Base-by-base conservation (phyloP, 2,888 invertebrate genomes). In the Abscondita cerata region DNA sequence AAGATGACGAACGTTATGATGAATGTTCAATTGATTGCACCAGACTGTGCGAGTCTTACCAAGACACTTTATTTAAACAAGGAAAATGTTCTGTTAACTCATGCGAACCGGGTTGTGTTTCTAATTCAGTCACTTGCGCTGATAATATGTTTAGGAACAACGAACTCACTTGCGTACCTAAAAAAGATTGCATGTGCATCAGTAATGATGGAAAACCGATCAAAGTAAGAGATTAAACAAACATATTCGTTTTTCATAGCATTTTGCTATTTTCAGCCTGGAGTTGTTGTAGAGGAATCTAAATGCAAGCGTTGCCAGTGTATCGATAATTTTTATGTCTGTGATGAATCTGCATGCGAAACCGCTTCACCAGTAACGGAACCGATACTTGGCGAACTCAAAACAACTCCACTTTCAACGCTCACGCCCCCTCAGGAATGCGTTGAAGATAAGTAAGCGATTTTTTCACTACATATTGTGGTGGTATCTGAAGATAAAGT, bases 291-390 rank as follows among this genome's bases (percentile, higher is more conserved):
- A 1, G 71, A 78, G 9, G 86, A 87, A 70, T 81, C 82, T 1
- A 86, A 86, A 0, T 92, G 91, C 73, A 85, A 87, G 71, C 83
- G 86, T 9, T 95, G 95, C 73, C 93, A 93, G 70, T 95, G 95
- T 72, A 81, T 92, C 5, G 85, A 91, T 73, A 93, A 95, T 79
- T 84, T 83, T 16, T 86, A 90, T 61, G 84, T 87, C 44, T 95
- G 95, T 75, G 87, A 89, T 74, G 78, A 83, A 25, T 81, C 81
- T 8, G 68, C 80, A 1, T 89, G 89, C 25, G 9, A 1, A 20
- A 25, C 31, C 8, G 31, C 25, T 25, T 31, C 48, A 6, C 15
- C 31, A 6, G 11, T n/a, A 25, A 18, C 19, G 11, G 11, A 11
- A 36, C 36, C 36, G 13, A 3, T 25, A 25, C 4, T 25, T 25